Base-by-base conservation (phyloP, 1,140 invertebrate genomes). In the Penaeus indicus region DNA sequence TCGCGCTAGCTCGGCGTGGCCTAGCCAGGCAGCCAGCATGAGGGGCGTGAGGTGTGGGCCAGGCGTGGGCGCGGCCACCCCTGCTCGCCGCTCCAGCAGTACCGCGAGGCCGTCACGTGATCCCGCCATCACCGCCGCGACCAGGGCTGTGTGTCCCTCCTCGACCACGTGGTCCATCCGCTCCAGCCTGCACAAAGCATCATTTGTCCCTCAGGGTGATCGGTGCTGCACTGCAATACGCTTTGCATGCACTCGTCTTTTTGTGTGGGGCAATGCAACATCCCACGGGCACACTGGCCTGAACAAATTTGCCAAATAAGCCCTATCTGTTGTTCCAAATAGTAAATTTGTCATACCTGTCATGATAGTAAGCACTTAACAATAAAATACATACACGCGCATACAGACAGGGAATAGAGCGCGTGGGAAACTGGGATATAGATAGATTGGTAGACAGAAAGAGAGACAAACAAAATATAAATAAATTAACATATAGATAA, bases 81-180 rank as follows among this genome's bases (percentile, higher is more conserved):
- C 87, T 21, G 87, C 87, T 82, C 87, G 67, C 18, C 82, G 47
- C 82, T 88, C 87, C 72, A 88, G 19, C 72, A 88, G 72, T 38
- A 88, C 87, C 10, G 87, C 87, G 13, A 88, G 64, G 87, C 81
- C 87, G 64, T 88, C 87, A 21, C 87, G 60, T 27, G 87, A 72
- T 38, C 81, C 87, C 18, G 63, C 69, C 19, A 47, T 64, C 38
- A 88, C 82, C 18, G 67, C 81, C 19, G 87, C 69, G 61, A 88
- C 87, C 72, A 88, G 72, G 22, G 87, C 60, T 27, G 87, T 88
- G 61, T 88, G 87, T 22, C 87, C 80, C 27, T 32, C 72, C 47
- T 88, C 87, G 27, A 78, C 87, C 81, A 84, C 87, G 38, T 63
- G 47, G 81, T 88, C 81, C n/a, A 84, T 72, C 5, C 87, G 81